phyloP scores from a whole-genome alignment of 2,797 vertebrate species.

The Ispidina picta region DNA sequence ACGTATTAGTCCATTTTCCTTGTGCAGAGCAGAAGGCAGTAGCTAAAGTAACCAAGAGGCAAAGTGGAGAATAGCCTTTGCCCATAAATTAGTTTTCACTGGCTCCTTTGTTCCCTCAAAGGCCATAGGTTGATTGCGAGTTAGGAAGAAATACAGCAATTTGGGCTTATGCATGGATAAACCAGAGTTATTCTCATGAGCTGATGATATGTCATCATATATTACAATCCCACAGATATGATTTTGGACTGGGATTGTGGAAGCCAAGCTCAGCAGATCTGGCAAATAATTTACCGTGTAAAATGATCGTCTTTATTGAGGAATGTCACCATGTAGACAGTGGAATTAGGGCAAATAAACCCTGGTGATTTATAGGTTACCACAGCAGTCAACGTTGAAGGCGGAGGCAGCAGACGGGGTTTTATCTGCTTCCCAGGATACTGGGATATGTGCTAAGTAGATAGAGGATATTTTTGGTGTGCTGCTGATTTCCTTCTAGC shows the following conservation, averaged over 20 bases:
- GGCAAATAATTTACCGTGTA: conserved; percentile 16
- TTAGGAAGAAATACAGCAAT: conserved; percentile 33
- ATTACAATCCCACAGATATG: not conserved
- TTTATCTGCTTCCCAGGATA: not conserved
- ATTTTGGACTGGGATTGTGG: not conserved
- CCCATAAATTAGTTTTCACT: conserved; percentile 30
- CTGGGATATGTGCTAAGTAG: not conserved
- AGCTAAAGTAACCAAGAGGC: not conserved
- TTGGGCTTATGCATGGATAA: conserved; percentile 35
- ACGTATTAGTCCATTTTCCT: not conserved
- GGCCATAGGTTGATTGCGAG: not conserved
- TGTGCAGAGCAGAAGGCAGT: not conserved
- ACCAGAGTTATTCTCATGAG: not conserved
- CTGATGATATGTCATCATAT: conserved; percentile 5
- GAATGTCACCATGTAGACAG: fast-evolving
- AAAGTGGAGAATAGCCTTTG: conserved; percentile 9
- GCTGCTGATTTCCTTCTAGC: not conserved
- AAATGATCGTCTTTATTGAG: not conserved
- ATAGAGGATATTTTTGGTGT: not conserved
- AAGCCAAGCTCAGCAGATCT: conserved; percentile 25
- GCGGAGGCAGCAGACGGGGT: not conserved
- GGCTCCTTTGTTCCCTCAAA: conserved; percentile 6
- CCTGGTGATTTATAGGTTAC: conserved; percentile 21
- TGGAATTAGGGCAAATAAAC: conserved; percentile 27
- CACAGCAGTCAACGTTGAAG: not conserved